phyloP scores from a whole-genome alignment of 2,113 vertebrate species.

The Lasiurus borealis region DNA sequence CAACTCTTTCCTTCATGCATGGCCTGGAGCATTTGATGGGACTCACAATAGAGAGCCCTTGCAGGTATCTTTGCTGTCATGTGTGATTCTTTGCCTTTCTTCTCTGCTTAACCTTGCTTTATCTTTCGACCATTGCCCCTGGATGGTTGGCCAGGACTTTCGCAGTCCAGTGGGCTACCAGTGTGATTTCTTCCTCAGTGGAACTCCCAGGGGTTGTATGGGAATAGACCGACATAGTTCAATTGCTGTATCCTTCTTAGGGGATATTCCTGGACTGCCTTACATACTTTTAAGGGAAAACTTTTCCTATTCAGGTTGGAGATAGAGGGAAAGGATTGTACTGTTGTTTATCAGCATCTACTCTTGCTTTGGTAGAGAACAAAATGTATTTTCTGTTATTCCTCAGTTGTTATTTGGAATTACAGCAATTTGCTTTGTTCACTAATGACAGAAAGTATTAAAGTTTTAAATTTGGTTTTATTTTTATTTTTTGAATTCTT shows the following conservation, averaged over 20 bases:
- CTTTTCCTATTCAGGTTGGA: background rate
- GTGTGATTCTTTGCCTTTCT: background rate
- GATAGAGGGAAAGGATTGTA: accelerated
- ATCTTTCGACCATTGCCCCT: background rate
- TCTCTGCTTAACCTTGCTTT: background rate
- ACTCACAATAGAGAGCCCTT: background rate
- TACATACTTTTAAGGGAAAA: background rate
- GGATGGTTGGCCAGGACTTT: background rate
- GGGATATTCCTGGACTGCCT: background rate
- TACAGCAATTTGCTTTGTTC: background rate
- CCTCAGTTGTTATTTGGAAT: background rate
- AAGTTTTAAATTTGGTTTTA: background rate
- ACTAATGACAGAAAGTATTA: background rate
- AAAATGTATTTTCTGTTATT: background rate
- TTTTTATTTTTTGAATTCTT: background rate
- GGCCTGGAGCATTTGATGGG: background rate
- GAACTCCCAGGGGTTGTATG: background rate
- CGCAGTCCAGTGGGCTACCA: background rate
- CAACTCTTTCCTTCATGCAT: background rate
- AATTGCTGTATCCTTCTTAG: background rate
- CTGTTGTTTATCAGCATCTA: background rate
- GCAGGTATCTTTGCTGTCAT: background rate
- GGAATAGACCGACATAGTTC: accelerated
- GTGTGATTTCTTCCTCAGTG: background rate
- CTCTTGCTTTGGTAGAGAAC: background rate